Conservation (phyloP, 1,140 invertebrate species). For the Drosophila pseudoananassae region DNA sequence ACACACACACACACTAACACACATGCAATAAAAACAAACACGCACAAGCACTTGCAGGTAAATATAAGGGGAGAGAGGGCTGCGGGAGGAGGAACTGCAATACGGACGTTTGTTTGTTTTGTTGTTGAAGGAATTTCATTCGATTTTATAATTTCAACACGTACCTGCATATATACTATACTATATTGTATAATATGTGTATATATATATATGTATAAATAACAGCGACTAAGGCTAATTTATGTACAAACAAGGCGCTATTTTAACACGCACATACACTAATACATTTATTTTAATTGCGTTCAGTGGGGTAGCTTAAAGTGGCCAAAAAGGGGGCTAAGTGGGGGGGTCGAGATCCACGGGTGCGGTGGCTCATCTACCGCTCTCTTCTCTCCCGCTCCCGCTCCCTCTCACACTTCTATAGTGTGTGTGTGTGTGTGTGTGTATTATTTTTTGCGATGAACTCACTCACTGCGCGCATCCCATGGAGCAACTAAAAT, state of each 20-base stretch:
- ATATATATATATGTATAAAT: slow-evolving; percentile 37
- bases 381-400: slow-evolving; percentile 1
- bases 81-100: slow-evolving; percentile 18
- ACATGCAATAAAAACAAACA: not conserved
- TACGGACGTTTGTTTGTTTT: slow-evolving; percentile 37
- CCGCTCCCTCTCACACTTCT: slow-evolving; percentile 6
- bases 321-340: slow-evolving; percentile 21
- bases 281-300: slow-evolving; percentile 53
- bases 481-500: slow-evolving; percentile 28
- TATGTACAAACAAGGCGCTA: slow-evolving; percentile 78
- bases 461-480: slow-evolving; percentile 78
- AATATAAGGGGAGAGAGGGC: not conserved
- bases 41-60: not conserved
- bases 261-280: slow-evolving; percentile 63
- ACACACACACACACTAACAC: not conserved
- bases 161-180: slow-evolving; percentile 9
- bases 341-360: slow-evolving; percentile 1
- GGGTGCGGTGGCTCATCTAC: slow-evolving; percentile 33
- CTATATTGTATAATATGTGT: slow-evolving; percentile 21
- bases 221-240: slow-evolving; percentile 64
- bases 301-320: slow-evolving; percentile 37
- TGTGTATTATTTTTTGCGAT: slow-evolving; percentile 81
- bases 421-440: slow-evolving; percentile 9
- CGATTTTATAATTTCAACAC: slow-evolving; percentile 47
- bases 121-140: slow-evolving; percentile 21